phyloP scores from a whole-genome alignment of 2,888 invertebrate genomes.

The Tenodera sinensis region DNA sequence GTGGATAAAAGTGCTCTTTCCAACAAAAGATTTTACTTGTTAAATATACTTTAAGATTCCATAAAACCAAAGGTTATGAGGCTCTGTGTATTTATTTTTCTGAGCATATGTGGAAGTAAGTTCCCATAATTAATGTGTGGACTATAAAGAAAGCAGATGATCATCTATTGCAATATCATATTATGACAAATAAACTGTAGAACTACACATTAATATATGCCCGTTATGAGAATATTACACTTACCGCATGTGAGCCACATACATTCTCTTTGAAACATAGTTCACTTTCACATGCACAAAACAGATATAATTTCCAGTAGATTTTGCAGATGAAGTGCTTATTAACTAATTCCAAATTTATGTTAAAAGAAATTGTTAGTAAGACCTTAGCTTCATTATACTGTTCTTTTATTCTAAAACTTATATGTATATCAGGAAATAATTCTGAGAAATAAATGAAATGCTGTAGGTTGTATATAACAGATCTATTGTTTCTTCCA shows the following conservation, averaged over 20 bases:
- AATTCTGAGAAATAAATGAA: background rate
- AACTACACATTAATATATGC: background rate
- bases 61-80: too few relatives aligned
- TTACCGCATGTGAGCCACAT: background rate
- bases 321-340: background rate
- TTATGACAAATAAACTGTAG: background rate
- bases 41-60: too few relatives aligned
- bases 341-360: background rate
- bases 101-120: too few relatives aligned
- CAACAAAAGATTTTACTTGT: too few relatives aligned
- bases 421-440: background rate
- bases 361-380: background rate
- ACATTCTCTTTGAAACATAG: background rate
- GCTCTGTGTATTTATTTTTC: too few relatives aligned
- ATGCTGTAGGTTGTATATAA: background rate
- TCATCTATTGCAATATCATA: background rate
- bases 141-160: too few relatives aligned
- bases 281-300: background rate
- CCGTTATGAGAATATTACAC: background rate
- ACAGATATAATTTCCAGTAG: background rate
- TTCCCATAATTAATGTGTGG: too few relatives aligned
- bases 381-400: background rate
- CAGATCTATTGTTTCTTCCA: background rate
- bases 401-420: background rate
- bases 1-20: too few relatives aligned